phyloP scores from a whole-genome alignment of 2,888 invertebrate genomes.

The Bellardia bayeri region DNA sequence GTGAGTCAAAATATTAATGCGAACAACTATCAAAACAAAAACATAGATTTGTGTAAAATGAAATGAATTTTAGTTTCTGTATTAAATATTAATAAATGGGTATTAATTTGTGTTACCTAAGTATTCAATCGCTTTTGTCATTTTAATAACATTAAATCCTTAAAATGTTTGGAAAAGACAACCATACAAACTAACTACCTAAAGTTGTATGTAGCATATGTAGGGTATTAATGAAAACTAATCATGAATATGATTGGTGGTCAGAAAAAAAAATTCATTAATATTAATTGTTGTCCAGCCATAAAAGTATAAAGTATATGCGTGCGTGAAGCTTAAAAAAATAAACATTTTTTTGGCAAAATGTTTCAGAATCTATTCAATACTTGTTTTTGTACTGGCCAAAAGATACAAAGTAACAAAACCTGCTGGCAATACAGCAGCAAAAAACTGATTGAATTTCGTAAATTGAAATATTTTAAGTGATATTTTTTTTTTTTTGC shows the following conservation, averaged over 20 bases:
- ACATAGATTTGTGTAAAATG: too few relatives aligned
- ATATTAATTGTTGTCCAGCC: slow-evolving; percentile 42
- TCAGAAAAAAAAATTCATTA: slow-evolving; percentile 49
- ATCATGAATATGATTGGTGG: slow-evolving; percentile 15
- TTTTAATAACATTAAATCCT: too few relatives aligned
- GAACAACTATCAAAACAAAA: too few relatives aligned
- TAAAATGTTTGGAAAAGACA: too few relatives aligned
- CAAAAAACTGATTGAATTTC: slow-evolving; percentile 47
- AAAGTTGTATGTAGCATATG: too few relatives aligned
- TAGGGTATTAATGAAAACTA: not conserved
- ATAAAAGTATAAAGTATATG: slow-evolving; percentile 1
- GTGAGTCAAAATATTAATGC: too few relatives aligned
- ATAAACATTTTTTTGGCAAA: not conserved
- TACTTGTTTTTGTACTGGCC: not conserved
- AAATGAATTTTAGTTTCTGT: too few relatives aligned
- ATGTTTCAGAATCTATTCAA: not conserved
- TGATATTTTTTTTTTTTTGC: slow-evolving; percentile 5
- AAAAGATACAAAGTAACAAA: slow-evolving; percentile 7
- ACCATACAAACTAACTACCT: too few relatives aligned
- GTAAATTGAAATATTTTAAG: slow-evolving; percentile 25
- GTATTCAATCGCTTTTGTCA: too few relatives aligned
- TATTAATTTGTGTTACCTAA: too few relatives aligned
- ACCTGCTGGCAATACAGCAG: slow-evolving; percentile 9
- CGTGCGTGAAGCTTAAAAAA: not conserved
- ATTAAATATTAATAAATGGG: too few relatives aligned